Percentiles rank a stretch among this genome's conserved stretches.
These are phyloP conservation scores for Macaria liturata DNA, from an alignment of 2,888 invertebrate species.

Conservation along the genomic window DNA sequence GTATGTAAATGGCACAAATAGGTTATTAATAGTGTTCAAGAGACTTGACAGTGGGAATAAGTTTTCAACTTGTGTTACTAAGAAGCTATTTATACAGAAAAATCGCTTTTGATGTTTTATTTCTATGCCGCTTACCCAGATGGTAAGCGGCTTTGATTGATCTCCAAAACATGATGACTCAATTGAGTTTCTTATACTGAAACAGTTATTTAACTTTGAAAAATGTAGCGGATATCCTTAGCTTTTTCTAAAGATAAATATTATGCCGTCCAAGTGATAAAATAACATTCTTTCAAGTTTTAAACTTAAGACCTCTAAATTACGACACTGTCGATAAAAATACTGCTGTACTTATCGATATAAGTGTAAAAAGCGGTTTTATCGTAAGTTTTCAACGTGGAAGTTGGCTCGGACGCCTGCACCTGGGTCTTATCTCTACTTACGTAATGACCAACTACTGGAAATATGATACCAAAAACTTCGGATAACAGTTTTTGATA, in stretches of 20 bases:
- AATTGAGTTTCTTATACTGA: too few species aligned
- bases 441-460: constrained; percentile 5
- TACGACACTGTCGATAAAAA: constrained; percentile 6
- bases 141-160: too few species aligned
- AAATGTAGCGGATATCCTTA: too few species aligned
- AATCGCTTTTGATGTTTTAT: too few species aligned
- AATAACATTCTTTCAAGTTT: neutral
- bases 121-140: too few species aligned
- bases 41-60: neutral
- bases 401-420: constrained; percentile 5
- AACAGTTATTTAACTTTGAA: too few species aligned
- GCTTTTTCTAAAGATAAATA: too few species aligned
- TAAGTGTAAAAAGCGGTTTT: constrained; percentile 3
- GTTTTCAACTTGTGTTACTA: neutral
- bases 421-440: constrained; percentile 16
- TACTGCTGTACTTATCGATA: constrained; percentile 6
- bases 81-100: neutral
- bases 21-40: constrained; percentile 15
- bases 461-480: constrained; percentile 3
- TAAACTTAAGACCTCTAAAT: neutral
- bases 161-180: too few species aligned
- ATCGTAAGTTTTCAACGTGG: constrained; percentile 9
- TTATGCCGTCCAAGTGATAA: too few species aligned
- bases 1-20: constrained; percentile 13
- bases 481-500: too few species aligned